These are phyloP conservation scores for Silurus glanis DNA, from an alignment of 2,113 vertebrate species.

Conservation along the genomic window DNA sequence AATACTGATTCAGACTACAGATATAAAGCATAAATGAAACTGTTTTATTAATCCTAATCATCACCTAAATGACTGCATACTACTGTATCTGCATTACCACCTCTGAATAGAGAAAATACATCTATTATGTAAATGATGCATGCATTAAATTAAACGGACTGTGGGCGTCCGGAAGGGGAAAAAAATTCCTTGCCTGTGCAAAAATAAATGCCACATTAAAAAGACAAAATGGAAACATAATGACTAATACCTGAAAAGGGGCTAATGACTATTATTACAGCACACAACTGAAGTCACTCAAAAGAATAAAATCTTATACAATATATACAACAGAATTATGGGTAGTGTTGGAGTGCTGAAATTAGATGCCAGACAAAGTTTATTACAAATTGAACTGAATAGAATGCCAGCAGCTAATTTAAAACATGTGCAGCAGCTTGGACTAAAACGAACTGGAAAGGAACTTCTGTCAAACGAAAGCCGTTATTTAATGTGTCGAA, in stretches of 20 bases:
- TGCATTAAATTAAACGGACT: not conserved
- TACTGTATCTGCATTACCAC: not conserved
- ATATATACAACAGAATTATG: not conserved
- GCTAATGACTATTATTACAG: not conserved
- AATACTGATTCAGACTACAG: not conserved
- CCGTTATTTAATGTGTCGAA: conserved; percentile 3
- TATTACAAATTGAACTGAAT: not conserved
- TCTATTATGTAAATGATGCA: conserved; percentile 10
- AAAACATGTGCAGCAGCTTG: conserved; percentile 15
- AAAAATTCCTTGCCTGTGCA: not conserved
- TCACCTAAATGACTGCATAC: not conserved
- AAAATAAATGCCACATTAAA: conserved; percentile 9
- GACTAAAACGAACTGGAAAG: conserved; percentile 6
- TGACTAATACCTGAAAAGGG: not conserved
- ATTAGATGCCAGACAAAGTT: not conserved
- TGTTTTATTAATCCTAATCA: not conserved
- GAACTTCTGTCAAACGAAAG: not conserved
- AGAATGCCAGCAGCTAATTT: conserved; percentile 3
- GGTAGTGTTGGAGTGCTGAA: not conserved
- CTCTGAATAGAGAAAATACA: not conserved
- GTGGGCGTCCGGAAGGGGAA: not conserved
- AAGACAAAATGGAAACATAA: not conserved
- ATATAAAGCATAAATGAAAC: not conserved
- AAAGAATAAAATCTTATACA: not conserved
- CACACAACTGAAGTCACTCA: not conserved